phyloP scores from a whole-genome alignment of 2,888 invertebrate genomes.

The Deilephila elpenor region DNA sequence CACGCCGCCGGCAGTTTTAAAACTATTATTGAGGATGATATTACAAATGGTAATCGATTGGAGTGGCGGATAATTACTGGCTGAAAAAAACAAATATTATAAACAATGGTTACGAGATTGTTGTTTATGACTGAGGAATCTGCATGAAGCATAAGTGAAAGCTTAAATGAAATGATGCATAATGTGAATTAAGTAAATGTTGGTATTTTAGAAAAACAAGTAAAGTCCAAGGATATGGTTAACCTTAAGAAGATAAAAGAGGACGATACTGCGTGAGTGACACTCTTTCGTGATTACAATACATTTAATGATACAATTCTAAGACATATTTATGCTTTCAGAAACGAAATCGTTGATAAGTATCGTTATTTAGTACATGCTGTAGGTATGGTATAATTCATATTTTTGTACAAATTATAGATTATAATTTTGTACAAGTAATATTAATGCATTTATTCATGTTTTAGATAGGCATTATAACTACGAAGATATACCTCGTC shows the following conservation, averaged over 20 bases:
- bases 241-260: slow-evolving; percentile 46
- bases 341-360: slow-evolving; percentile 62
- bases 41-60: no score
- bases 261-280: slow-evolving; percentile 54
- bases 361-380: slow-evolving; percentile 58
- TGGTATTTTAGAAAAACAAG: slow-evolving; percentile 37
- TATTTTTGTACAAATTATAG: no score
- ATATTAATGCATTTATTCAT: slow-evolving; percentile 9
- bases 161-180: no score
- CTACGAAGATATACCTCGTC: slow-evolving; percentile 27
- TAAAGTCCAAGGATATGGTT: slow-evolving; percentile 38
- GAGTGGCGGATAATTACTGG: no score
- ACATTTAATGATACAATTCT: slow-evolving; percentile 9
- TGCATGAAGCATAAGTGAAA: no score
- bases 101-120: no score
- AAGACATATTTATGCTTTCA: slow-evolving; percentile 50
- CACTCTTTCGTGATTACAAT: not conserved
- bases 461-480: slow-evolving; percentile 30
- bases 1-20: no score
- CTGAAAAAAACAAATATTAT: no score
- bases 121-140: no score
- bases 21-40: no score
- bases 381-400: slow-evolving; percentile 52
- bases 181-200: not conserved
- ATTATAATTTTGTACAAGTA: not conserved